Percentiles rank a stretch among this genome's conserved stretches.
phyloP scores from a whole-genome alignment of 2,888 invertebrate genomes.

The Ichneumoninae sp. region DNA sequence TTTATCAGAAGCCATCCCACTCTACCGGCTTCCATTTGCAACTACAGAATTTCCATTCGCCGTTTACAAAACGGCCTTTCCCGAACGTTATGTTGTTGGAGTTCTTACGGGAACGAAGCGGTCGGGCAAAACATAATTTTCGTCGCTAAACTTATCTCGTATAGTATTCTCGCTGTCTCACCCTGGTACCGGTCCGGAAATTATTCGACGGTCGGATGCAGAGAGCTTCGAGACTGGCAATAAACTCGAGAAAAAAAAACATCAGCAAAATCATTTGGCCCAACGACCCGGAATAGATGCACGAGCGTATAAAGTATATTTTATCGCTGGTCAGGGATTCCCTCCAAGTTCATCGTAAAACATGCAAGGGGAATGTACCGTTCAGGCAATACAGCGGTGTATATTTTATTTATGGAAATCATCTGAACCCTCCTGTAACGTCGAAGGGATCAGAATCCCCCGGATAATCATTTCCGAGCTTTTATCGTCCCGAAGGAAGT shows the following conservation, averaged over 20 bases:
- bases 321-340: constrained; percentile 12
- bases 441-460: constrained; percentile 18
- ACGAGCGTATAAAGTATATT: not conserved
- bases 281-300: not conserved
- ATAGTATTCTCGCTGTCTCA: constrained; percentile 28
- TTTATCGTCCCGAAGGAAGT: not conserved
- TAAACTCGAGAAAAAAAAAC: constrained; percentile 12
- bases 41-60: constrained; percentile 70
- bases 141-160: constrained; percentile 60
- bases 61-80: constrained; percentile 68
- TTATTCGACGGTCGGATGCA: constrained; percentile 35
- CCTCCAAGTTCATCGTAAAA: not conserved
- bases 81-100: constrained; percentile 53
- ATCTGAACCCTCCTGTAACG: constrained; percentile 1
- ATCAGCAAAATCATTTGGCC: constrained; percentile 3
- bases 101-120: constrained; percentile 37
- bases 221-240: constrained; percentile 9
- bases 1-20: constrained; percentile 63
- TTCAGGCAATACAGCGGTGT: not conserved
- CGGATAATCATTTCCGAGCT: constrained; percentile 5
- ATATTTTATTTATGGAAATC: constrained; percentile 34
- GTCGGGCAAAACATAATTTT: constrained; percentile 57
- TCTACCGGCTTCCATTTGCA: constrained; percentile 25
- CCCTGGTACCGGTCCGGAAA: constrained; percentile 8
- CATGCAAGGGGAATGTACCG: not conserved